Base-by-base conservation (phyloP, 2,888 invertebrate species). In the Dexiosoma caninum region DNA sequence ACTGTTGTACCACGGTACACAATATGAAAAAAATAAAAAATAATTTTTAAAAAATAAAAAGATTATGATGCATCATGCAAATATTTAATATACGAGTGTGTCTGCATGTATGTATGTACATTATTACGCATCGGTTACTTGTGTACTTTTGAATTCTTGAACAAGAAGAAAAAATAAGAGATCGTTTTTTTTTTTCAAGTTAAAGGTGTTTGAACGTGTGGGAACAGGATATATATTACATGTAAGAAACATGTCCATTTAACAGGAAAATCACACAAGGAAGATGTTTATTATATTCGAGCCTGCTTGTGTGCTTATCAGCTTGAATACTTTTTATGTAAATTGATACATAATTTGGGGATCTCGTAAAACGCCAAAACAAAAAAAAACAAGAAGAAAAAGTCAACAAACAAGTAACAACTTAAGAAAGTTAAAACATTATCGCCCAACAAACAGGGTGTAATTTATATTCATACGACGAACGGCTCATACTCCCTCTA, bases 191-290 rank as follows among this genome's bases (percentile, higher is more conserved):
- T n/a, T n/a, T n/a, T n/a, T n/a, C n/a, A 59, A 71, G 53, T 60
- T 59, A 40, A 76, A 72, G 81, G 69, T 81, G 77, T 77, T 81
- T 77, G 72, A 69, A 57, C 69, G 83, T 83, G 83, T 83, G 83
- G 82, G 82, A 82, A 83, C 79, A 80, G 83, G 77, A 83, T 83
- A 82, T 81, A 72, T 40, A 81, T 77, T 74, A 81, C 81, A 77
- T 81, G 77, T 76, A 67, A 78, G n/a, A 59, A 59, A 14, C 30
- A 70, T 70, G 77, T 70, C 55, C 77, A 77, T 77, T 77, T 77
- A 70, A 57, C 69, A 64, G 46, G 40, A 78, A 57, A 59, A 40
- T 57, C 40, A 44, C 30, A 44, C 19, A 40, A 35, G 35, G 37
- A 35, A 12, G 10, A 44, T 14, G 42, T 49, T 35, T 66, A 46